Conservation (phyloP, 2,888 invertebrate species). For the Drosophila paramelanica region DNA sequence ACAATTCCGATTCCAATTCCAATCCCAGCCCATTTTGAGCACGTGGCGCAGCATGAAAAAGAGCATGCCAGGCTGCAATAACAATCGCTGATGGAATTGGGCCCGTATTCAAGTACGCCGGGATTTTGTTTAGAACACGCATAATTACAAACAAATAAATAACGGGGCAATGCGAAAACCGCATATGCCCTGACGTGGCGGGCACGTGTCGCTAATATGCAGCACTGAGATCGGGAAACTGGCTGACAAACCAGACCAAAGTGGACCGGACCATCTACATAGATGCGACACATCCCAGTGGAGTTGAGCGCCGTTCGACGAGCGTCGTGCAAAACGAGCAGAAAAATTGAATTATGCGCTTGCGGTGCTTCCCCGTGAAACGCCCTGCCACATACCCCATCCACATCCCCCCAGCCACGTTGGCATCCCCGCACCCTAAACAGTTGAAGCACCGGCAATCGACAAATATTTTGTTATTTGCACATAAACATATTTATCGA, state of each 20-base stretch:
- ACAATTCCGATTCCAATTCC: conserved; percentile 6
- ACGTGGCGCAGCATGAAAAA: conserved; percentile 62
- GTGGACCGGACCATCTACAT: neutral
- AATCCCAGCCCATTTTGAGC: conserved; percentile 20
- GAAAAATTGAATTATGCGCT: conserved; percentile 84
- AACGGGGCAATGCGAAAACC: conserved; percentile 59
- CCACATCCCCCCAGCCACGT: neutral
- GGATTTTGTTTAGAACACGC: conserved; percentile 78
- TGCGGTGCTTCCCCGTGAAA: conserved; percentile 74
- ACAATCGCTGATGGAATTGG: conserved; percentile 25
- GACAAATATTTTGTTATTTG: conserved; percentile 83
- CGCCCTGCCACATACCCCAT: neutral
- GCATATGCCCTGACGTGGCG: conserved; percentile 49
- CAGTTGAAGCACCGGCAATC: conserved; percentile 72
- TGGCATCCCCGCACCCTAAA: neutral
- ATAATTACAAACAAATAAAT: conserved; percentile 83
- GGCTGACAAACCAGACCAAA: conserved; percentile 2
- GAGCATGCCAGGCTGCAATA: conserved; percentile 54
- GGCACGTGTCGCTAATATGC: conserved; percentile 77
- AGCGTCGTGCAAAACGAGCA: conserved; percentile 81
- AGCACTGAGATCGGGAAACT: conserved; percentile 7
- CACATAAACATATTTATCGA: conserved; percentile 80
- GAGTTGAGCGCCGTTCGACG: conserved; percentile 70
- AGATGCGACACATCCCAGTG: conserved; percentile 38
- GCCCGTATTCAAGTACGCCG: conserved; percentile 69